Evolutionary conservation across 2,888 invertebrate genomes (phyloP).

Genomic region (Dryobotodes eremita): DNA sequence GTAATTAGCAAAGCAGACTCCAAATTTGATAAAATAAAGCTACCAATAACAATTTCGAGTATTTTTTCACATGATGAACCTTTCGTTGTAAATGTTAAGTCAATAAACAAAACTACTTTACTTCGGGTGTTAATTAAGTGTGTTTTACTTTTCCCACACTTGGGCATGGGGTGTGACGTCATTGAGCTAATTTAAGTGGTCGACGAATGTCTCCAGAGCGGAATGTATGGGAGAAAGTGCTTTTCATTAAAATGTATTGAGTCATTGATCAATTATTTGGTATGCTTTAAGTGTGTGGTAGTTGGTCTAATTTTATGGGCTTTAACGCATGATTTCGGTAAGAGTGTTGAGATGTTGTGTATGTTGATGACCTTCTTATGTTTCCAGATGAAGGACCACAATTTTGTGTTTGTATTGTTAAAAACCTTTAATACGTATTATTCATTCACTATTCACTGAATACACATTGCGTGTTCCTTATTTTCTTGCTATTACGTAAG

Average conservation of each 20-base stretch:
- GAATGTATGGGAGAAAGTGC: constrained; percentile 54
- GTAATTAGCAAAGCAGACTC: neutral
- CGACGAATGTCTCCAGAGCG: constrained; percentile 56
- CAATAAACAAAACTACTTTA: constrained; percentile 74
- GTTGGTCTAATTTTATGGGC: constrained; percentile 29
- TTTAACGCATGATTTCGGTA: neutral
- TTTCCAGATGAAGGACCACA: too few relatives aligned
- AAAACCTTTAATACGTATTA: neutral
- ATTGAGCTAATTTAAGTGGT: constrained; percentile 66
- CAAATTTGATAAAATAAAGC: neutral
- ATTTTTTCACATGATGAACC: constrained; percentile 42
- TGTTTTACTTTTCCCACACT: constrained; percentile 80
- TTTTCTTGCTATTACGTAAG: constrained; percentile 28
- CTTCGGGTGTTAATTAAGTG: constrained; percentile 78
- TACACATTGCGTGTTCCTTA: constrained; percentile 24
- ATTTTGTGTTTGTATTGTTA: neutral
- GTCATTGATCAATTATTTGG: constrained; percentile 51
- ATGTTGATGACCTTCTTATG: neutral
- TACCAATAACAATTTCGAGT: neutral
- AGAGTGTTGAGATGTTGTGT: neutral
- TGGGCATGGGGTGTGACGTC: constrained; percentile 71
- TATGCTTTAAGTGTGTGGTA: constrained; percentile 9
- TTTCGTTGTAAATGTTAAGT: constrained; percentile 45
- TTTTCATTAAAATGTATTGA: constrained; percentile 53
- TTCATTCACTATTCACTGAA: constrained; percentile 11